Conservation (phyloP, 2,113 vertebrate species). For the Ailurus styani region DNA sequence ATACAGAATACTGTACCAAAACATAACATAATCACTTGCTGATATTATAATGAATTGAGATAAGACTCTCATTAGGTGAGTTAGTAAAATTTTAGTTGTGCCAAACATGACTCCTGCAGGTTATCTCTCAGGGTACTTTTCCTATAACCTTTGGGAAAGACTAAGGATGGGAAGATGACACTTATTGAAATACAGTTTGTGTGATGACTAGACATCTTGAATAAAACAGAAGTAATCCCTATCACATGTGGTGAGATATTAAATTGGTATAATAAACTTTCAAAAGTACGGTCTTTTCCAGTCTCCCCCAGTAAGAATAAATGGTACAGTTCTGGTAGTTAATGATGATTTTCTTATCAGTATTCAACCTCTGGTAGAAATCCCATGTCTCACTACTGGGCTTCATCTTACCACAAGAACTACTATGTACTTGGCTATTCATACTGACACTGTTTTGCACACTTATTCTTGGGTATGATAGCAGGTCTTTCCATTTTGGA, state of each 20-base stretch:
- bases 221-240: background rate
- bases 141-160: background rate
- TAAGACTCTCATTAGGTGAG: background rate
- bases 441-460: background rate
- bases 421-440: background rate
- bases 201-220: background rate
- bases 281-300: background rate
- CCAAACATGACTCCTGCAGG: background rate
- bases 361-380: background rate
- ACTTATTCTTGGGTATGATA: background rate
- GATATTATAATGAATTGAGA: background rate
- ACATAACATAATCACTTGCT: background rate
- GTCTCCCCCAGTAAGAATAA: background rate
- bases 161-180: background rate
- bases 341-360: background rate
- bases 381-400: background rate
- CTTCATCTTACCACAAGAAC: background rate
- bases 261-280: background rate
- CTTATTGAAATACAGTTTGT: background rate
- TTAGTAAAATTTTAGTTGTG: background rate
- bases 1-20: background rate
- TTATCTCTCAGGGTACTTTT: background rate
- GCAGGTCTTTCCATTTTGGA: background rate
- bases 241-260: background rate
- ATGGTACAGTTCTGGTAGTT: background rate